Conservation (phyloP, 2,888 invertebrate species). For the Drosophila recens region DNA sequence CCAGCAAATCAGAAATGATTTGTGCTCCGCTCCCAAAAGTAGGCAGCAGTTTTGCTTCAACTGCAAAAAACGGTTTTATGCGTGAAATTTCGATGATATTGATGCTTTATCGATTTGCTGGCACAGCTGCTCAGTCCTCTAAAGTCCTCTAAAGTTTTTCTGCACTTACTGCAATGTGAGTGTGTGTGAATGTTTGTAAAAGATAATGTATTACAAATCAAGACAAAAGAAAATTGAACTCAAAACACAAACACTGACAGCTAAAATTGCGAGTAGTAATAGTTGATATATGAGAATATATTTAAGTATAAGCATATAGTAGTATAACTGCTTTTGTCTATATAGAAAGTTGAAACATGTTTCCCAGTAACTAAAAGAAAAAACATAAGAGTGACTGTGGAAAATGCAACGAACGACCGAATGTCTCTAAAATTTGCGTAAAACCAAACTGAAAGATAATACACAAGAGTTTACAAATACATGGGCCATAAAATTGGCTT, state of each 20-base stretch:
- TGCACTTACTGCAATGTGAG: constrained; percentile 9
- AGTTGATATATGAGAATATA: constrained; percentile 21
- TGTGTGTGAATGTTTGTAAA: constrained; percentile 9
- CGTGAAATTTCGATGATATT: constrained; percentile 31
- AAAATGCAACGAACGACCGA: constrained; percentile 42
- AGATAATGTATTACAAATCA: constrained; percentile 36
- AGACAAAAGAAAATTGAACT: constrained; percentile 23
- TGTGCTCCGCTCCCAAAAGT: constrained; percentile 38
- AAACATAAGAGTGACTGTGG: constrained; percentile 11
- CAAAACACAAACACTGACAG: constrained; percentile 38
- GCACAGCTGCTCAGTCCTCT: constrained; percentile 34
- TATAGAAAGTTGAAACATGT: constrained; percentile 34
- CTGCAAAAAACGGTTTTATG: constrained; percentile 8
- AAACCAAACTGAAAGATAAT: constrained; percentile 42
- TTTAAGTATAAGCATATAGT: constrained; percentile 34
- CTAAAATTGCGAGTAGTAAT: constrained; percentile 28
- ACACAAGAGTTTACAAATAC: constrained; percentile 43
- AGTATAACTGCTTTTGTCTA: constrained; percentile 39
- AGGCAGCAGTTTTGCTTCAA: constrained; percentile 50
- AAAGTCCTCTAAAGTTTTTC: constrained; percentile 16
- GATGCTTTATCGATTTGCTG: constrained; percentile 52
- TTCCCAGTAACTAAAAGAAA: constrained; percentile 26
- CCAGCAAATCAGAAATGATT: constrained; percentile 32
- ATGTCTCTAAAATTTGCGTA: constrained; percentile 49
- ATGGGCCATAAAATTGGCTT: constrained; percentile 51